These are phyloP conservation scores for Cantharis lateralis DNA, from an alignment of 2,888 invertebrate genomes.

Conservation along the genomic window DNA sequence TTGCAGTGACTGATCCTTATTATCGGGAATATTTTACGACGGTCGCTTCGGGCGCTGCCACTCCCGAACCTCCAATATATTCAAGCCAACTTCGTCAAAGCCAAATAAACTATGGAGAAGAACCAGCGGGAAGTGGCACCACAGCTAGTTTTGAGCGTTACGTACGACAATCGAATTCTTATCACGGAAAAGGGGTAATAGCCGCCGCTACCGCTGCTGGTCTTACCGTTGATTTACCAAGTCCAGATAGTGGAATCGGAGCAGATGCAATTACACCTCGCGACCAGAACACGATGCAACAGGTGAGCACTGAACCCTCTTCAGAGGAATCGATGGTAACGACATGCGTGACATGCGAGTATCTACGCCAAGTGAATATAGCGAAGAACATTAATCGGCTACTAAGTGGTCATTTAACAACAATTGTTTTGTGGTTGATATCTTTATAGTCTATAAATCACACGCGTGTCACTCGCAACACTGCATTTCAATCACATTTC, in stretches of 20 bases:
- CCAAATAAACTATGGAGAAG: slow-evolving; percentile 62
- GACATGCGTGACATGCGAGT: slow-evolving; percentile 29
- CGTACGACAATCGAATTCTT: slow-evolving; percentile 65
- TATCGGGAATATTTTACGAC: slow-evolving; percentile 80
- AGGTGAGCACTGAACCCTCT: slow-evolving; percentile 65
- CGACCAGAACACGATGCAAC: slow-evolving; percentile 87
- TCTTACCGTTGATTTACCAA: slow-evolving; percentile 91
- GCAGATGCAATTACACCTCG: slow-evolving; percentile 91
- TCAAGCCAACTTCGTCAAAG: slow-evolving; percentile 55
- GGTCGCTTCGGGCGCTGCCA: slow-evolving; percentile 60
- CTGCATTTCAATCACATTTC: slow-evolving; percentile 31
- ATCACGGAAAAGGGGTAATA: slow-evolving; percentile 75
- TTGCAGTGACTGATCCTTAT: slow-evolving; percentile 72
- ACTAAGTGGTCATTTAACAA: slow-evolving; percentile 26
- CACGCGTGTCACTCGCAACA: slow-evolving; percentile 39
- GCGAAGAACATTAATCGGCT: slow-evolving; percentile 30
- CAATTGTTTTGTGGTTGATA: slow-evolving; percentile 24
- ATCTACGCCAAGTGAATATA: slow-evolving; percentile 30
- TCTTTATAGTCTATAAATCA: slow-evolving; percentile 34
- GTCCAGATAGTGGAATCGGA: slow-evolving; percentile 95
- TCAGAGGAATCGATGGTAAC: slow-evolving; percentile 12
- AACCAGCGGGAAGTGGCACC: slow-evolving; percentile 60
- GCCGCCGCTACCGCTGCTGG: slow-evolving; percentile 77
- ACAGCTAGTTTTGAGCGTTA: slow-evolving; percentile 72
- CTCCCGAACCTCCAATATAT: slow-evolving; percentile 61